phyloP scores from a whole-genome alignment of 2,888 invertebrate genomes.

The Glaucopsyche alexis region DNA sequence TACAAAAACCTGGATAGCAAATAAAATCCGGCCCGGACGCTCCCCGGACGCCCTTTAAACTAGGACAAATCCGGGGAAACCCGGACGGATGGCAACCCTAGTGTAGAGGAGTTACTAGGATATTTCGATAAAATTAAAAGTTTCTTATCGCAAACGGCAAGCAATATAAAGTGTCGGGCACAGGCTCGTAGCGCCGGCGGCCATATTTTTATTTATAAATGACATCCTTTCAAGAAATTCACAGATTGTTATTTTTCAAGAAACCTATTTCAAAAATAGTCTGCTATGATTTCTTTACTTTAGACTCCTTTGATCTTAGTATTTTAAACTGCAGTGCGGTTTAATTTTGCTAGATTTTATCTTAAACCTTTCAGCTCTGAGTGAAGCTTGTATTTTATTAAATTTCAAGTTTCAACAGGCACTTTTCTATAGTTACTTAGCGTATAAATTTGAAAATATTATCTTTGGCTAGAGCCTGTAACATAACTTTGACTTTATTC shows the following conservation, averaged over 20 bases:
- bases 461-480: neutral
- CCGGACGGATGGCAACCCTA: too few species aligned
- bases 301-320: conserved; percentile 5
- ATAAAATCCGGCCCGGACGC: too few species aligned
- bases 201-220: conserved; percentile 30
- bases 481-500: too few species aligned
- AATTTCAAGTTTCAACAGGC: neutral
- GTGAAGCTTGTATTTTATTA: neutral
- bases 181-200: conserved; percentile 25
- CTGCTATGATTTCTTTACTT: conserved; percentile 14
- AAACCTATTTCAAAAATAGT: conserved; percentile 12
- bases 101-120: too few species aligned
- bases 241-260: conserved; percentile 21
- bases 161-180: conserved; percentile 29
- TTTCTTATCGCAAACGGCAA: conserved; percentile 18
- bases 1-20: too few species aligned
- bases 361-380: neutral
- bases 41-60: too few species aligned
- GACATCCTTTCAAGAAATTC: conserved; percentile 26
- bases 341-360: neutral
- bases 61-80: neutral
- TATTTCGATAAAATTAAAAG: conserved; percentile 23
- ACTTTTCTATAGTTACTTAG: neutral
- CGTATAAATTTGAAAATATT: neutral
- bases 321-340: conserved; percentile 10